Percentiles rank a stretch among this genome's conserved stretches.
Evolutionary conservation across 2,888 invertebrate genomes (phyloP).

Genomic region (Tetrapedia diversipes): DNA sequence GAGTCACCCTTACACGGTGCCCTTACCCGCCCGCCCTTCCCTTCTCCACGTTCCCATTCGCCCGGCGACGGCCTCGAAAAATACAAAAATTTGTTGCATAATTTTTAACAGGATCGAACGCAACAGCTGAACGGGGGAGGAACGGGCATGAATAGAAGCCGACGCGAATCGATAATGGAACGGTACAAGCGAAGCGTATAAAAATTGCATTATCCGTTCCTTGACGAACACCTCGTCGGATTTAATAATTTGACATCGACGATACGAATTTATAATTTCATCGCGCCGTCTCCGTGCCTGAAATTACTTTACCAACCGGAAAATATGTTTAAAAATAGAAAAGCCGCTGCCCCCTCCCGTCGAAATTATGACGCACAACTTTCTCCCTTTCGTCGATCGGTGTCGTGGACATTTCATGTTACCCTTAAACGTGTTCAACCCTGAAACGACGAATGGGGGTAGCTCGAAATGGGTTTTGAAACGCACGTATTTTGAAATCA

Average conservation of each 20-base stretch:
- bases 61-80: slow-evolving; percentile 41
- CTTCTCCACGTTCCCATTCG: slow-evolving; percentile 25
- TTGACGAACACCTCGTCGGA: slow-evolving; percentile 68
- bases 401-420: not conserved
- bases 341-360: not conserved
- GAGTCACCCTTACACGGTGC: slow-evolving; percentile 24
- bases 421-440: too few relatives aligned
- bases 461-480: too few relatives aligned
- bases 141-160: slow-evolving; percentile 60
- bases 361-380: not conserved
- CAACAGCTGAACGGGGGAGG: slow-evolving; percentile 48
- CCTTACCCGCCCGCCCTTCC: too few relatives aligned
- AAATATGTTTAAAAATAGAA: slow-evolving; percentile 39
- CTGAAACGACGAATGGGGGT: too few relatives aligned
- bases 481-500: too few relatives aligned
- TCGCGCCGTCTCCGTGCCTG: slow-evolving; percentile 30
- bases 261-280: slow-evolving; percentile 67
- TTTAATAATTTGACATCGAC: slow-evolving; percentile 68
- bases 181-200: slow-evolving; percentile 65
- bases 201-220: slow-evolving; percentile 70
- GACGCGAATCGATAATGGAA: slow-evolving; percentile 70
- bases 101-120: slow-evolving; percentile 62
- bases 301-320: slow-evolving; percentile 34
- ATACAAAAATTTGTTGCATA: slow-evolving; percentile 64
- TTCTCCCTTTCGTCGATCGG: not conserved